Evolutionary conservation across 2,113 vertebrate species (phyloP), one percentile per base, ranked within the genome.

Genomic region (Edolisoma coerulescens): DNA sequence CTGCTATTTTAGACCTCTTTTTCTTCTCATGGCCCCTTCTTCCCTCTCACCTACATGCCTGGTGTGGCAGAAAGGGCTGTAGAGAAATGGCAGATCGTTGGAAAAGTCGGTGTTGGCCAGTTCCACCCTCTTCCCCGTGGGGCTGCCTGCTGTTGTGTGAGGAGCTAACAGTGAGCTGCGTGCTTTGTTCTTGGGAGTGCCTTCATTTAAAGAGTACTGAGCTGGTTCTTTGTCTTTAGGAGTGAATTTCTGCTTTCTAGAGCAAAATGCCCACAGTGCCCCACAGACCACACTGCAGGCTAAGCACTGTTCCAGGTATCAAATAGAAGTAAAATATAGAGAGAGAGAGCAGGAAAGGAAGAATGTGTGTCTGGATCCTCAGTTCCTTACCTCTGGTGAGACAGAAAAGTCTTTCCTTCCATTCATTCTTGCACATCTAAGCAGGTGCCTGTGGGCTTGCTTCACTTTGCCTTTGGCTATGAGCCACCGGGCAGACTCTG

Each of bases 401-500:
- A 96, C 24, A 59, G 81, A 2, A 9, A 96, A 95, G 35, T 96
- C 90, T 61, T 96, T 75, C 91, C 59, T 97, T 75, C 98, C 95
- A 23, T 99, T 99, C 68, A 98, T 97, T 49, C 93, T 90, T 41
- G 99, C 99, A 96, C 99, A 99, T 89, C 88, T 96, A 53, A 97
- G 89, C 76, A 99, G 97, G 93, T 98, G 98, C 60, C 52, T 87
- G 83, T 98, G 98, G 45, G 99, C 99, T 74, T 95, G 95, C 3
- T 98, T 96, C 52, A 96, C 83, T 37, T 97, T 98, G 60, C 98
- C 98, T 9, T 98, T 99, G 41, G 98, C 98, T 94, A 99, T 92
- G 73, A 99, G 98, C 99, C 99, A 99, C 45, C 98, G 97, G 5
- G 98, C 99, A 59, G 99, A 99, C 96, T 99, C 99, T 59, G 99